These are phyloP conservation scores for Malurus melanocephalus DNA, from an alignment of 2,113 vertebrate genomes.

Conservation along the genomic window DNA sequence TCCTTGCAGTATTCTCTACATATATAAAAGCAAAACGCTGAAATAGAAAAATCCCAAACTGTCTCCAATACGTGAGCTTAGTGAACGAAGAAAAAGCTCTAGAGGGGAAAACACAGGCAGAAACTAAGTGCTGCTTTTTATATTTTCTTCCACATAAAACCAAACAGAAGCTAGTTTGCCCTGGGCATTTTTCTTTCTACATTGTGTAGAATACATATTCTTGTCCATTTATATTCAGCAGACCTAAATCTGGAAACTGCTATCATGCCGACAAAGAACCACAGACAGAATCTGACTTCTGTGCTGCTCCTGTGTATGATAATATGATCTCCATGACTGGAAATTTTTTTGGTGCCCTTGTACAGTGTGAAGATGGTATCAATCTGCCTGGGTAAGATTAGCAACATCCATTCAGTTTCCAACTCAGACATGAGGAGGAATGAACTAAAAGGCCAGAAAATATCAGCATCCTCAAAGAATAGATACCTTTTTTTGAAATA, in stretches of 20 bases:
- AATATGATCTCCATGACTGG: background rate
- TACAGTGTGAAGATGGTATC: background rate
- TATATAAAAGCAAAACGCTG: background rate
- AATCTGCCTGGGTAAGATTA: background rate
- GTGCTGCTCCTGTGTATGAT: background rate
- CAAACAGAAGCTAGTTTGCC: background rate
- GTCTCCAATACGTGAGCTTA: background rate
- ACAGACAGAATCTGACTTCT: background rate
- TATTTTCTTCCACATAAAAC: background rate
- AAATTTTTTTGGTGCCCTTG: background rate
- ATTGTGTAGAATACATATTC: background rate
- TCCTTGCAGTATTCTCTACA: background rate
- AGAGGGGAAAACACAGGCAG: background rate
- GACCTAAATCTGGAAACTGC: background rate
- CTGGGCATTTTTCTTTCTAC: background rate
- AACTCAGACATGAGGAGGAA: background rate
- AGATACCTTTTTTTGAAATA: background rate
- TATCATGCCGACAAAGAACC: background rate
- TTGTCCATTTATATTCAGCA: background rate
- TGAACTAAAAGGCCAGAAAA: background rate
- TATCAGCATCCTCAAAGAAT: background rate
- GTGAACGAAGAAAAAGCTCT: background rate
- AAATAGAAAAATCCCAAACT: background rate
- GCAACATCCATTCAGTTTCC: background rate
- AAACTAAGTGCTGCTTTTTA: background rate